Evolutionary conservation across 2,797 vertebrate genomes (phyloP), one percentile per base, ranked within the genome.

Genomic region (Notolepis coatsorum): DNA sequence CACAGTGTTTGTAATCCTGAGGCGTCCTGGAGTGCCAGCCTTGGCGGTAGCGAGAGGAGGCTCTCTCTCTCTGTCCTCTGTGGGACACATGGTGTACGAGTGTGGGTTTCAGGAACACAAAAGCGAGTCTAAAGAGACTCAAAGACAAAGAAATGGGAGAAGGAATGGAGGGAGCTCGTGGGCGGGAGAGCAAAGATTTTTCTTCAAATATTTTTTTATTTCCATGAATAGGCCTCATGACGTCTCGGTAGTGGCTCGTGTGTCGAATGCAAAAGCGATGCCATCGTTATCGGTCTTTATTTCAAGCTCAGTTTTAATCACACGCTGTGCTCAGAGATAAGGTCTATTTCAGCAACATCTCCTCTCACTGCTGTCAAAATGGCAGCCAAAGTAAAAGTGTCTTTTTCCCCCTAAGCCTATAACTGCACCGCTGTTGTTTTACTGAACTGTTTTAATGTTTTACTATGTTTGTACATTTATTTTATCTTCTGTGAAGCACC

Each of bases 91-190:
- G n/a, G 46, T 9, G 5, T 41, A 25, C 7, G 37, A 42, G 38
- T 17, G 41, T 42, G 64, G 37, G 50, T 73, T 70, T 68, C 69
- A 73, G 20, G 50, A 27, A 59, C 50, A 79, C 56, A 82, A 55
- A 68, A 18, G 58, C 69, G 27, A 50, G 13, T 15, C 49, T 18
- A 15, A 68, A 43, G 3, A 51, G 55, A 57, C 13, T 58, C 62
- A 54, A 69, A 75, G 69, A 61, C 3, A 20, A 39, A 49, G 61
- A 48, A 42, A 64, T 3, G 1, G 28, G 52, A 70, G 62, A 62
- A 8, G 33, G 55, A 18, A 28, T n/a, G n/a, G n/a, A 55, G 18
- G 28, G 28, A 35, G 35, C 18, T 59, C 57, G 65, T 27, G 38
- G 10, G 64, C 64, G 45, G 65, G 56, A 6, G 37, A 10, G 7